Base-by-base conservation (phyloP, 2,888 invertebrate genomes). In the Caenorhabditis sinica region DNA sequence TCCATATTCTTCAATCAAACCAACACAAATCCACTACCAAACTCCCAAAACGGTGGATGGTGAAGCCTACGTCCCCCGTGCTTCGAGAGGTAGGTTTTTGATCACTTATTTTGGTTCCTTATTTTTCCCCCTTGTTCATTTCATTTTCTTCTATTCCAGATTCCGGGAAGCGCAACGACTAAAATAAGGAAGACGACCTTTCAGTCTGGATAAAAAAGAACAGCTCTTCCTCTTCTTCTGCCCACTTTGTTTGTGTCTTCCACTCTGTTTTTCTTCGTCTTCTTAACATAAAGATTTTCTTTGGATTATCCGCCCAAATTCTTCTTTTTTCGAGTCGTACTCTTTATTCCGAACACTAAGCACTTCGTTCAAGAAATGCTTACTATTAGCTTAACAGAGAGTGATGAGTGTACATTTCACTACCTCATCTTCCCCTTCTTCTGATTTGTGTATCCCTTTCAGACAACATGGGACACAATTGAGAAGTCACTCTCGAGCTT, bases 21-120 rank as follows among this genome's bases (percentile, higher is more conserved):
- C 68, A 28, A 65, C 51, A 17, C 25, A 60, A 45, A 36, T 49
- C 23, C 49, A 51, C 17, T 40, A 45, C 33, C 69, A 77, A 9
- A 49, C 51, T n/a, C 51, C 69, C 40, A 69, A 69, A 71, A 63
- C 77, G 28, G 77, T 77, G 51, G 77, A 49, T 28, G 69, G 69
- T 1, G 69, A 77, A 61, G 76, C 60, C 40, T 49, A 45, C 45
- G 74, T 28, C 33, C 49, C 15, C 15, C 40, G 56, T n/a, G 53
- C 63, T 11, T 49, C 60, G 9, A 63, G 53, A 74, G 74, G 74
- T 74, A 53, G 63, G 49, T 74, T 63, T 53, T 51, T 40, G 36
- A 53, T 40, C 58, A 40, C 13, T 40, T n/a, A 20, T 49, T 49
- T 49, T n/a, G 4, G n/a, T 49, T 20, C 49, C 20, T 49, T 49